These are phyloP conservation scores for Mechanitis messenoides DNA, from an alignment of 2,888 invertebrate genomes.

Conservation along the genomic window DNA sequence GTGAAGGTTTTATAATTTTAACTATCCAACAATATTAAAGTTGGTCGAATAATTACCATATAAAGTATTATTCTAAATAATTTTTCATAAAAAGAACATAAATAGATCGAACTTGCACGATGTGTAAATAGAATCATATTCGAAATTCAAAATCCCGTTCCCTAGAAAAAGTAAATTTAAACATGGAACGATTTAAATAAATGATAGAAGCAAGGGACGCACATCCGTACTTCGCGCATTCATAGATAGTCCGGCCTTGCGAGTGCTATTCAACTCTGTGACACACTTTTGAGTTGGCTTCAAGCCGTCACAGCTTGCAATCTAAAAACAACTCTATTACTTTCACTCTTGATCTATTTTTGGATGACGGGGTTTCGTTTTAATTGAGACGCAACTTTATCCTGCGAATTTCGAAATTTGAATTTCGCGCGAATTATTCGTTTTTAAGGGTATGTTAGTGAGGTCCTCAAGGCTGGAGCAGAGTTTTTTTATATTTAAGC, in stretches of 20 bases:
- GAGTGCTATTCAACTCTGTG: conserved; percentile 71
- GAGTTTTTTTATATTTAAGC: conserved; percentile 8
- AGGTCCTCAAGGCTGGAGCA: conserved; percentile 11
- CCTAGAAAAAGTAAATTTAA: conserved; percentile 17
- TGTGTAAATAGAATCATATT: conserved; percentile 9
- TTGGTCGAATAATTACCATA: not conserved
- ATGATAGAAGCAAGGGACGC: conserved; percentile 42
- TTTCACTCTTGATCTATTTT: conserved; percentile 25
- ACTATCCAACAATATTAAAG: conserved; percentile 10
- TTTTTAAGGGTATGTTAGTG: conserved; percentile 15
- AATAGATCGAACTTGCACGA: conserved; percentile 5
- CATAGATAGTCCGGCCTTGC: conserved; percentile 73
- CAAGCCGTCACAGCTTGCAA: conserved; percentile 52
- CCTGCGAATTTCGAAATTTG: conserved; percentile 62
- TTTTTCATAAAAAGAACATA: not conserved
- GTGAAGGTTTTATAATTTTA: conserved; percentile 11
- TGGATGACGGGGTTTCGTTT: conserved; percentile 34
- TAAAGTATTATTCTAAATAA: conserved; percentile 8
- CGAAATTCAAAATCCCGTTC: conserved; percentile 10
- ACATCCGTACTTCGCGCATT: conserved; percentile 69
- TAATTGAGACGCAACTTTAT: conserved; percentile 48
- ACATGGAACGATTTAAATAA: conserved; percentile 34
- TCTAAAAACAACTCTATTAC: conserved; percentile 45
- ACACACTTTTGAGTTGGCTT: conserved; percentile 74
- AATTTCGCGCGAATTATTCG: conserved; percentile 49